These are phyloP conservation scores for Butastur rufipennis DNA, from an alignment of 2,113 vertebrate genomes.

Conservation along the genomic window DNA sequence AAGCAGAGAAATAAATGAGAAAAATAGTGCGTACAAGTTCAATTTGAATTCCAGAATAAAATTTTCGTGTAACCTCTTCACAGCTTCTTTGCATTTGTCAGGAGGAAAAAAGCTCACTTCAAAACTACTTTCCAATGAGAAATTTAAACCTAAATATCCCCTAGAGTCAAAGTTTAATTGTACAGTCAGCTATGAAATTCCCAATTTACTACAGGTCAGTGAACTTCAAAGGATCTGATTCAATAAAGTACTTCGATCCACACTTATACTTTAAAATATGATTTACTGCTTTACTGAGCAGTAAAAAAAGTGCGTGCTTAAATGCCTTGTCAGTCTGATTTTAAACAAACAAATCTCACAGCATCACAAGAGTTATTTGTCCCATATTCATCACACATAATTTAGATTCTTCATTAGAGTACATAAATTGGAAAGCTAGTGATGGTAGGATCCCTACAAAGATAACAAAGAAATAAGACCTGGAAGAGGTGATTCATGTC, in stretches of 20 bases:
- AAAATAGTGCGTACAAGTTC: not conserved
- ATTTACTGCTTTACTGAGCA: slow-evolving; percentile 17
- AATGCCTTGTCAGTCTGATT: not conserved
- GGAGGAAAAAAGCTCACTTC: not conserved
- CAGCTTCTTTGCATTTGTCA: not conserved
- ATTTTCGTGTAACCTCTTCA: not conserved
- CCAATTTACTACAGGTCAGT: not conserved
- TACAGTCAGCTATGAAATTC: slow-evolving; percentile 6
- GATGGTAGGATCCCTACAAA: not conserved
- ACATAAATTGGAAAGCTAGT: not conserved
- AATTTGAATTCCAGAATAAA: not conserved
- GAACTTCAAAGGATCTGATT: slow-evolving; percentile 4
- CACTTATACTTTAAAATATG: not conserved
- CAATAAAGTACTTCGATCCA: not conserved
- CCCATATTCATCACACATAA: not conserved
- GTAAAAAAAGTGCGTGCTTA: not conserved
- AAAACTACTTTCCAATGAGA: slow-evolving; percentile 12
- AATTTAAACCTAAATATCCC: slow-evolving; percentile 8
- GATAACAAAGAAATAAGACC: not conserved
- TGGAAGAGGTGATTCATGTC: not conserved
- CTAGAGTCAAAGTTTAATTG: slow-evolving; percentile 11
- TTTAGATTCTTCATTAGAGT: not conserved
- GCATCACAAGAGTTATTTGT: not conserved
- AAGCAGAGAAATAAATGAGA: not conserved
- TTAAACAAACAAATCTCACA: not conserved